Evolutionary conservation across 2,113 vertebrate species (phyloP), one percentile per base, ranked within the genome.

Genomic region (Protobothrops flavoviridis): DNA sequence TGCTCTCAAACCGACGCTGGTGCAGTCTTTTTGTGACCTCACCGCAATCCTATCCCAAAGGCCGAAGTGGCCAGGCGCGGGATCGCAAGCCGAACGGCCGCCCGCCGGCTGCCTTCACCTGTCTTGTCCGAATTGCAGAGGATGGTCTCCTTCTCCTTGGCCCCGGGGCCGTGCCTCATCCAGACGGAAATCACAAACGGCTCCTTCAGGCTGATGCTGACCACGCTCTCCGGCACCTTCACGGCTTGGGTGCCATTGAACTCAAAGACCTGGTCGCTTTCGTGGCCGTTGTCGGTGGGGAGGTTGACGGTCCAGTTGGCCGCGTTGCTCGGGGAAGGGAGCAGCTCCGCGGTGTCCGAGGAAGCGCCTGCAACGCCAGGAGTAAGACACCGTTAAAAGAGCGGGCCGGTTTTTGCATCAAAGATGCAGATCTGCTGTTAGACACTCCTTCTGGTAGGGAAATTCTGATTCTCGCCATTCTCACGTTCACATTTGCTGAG

Each of bases 221-320:
- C 98, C 23, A 99, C 33, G 0, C 98, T 98, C 0, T 99, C 98
- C 0, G 99, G 99, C 85, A 99, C 95, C 96, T 97, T 98, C 91
- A 99, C 98, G 0, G 99, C 99, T 95, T 99, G 99, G 0, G 99
- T 99, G 96, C 99, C 99, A 0, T 99, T 99, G 86, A 99, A 99
- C 96, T 99, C 99, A 87, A 99, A 99, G 95, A 99, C 99, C 94
- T 99, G 99, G 98, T 99, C 99, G 0, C 99, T 99, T 98, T 99
- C 99, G 0, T 99, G 99, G 12, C 99, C 99, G 0, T 99, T 99
- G 92, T 99, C 99, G 0, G 99, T 99, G 45, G 99, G 99, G 88
- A 99, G 98, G 9, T 99, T 99, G 0, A 97, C 17, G 0, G 99
- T 99, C 99, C 99, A 99, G 98, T 99, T 99, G 7, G 98, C 92